phyloP scores from a whole-genome alignment of 2,888 invertebrate genomes.

The Nomada flava region DNA sequence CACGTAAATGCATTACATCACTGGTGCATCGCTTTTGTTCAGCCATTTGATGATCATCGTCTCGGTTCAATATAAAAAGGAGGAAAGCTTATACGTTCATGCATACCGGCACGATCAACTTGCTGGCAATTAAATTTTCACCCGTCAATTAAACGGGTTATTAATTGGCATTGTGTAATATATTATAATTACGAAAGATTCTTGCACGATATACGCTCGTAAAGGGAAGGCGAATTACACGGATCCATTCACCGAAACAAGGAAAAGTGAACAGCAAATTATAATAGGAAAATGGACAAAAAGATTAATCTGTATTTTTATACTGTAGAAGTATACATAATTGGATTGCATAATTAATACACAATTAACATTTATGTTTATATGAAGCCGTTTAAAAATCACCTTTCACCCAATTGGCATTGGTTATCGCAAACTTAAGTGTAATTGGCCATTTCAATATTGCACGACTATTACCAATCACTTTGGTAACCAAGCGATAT shows the following conservation, averaged over 20 bases:
- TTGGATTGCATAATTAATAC: too few relatives aligned
- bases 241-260: background rate
- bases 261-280: background rate
- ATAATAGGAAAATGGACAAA: background rate
- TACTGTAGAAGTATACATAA: too few relatives aligned
- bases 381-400: background rate
- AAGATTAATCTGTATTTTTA: background rate
- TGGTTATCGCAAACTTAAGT: background rate
- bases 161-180: conserved; percentile 9
- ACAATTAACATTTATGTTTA: too few relatives aligned
- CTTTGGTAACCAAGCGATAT: background rate
- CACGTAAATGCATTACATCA: conserved; percentile 54
- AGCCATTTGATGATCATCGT: conserved; percentile 12
- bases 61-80: conserved; percentile 7
- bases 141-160: conserved; percentile 21
- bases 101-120: conserved; percentile 2
- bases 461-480: background rate
- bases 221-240: background rate
- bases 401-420: background rate
- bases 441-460: background rate
- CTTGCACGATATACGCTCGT: background rate
- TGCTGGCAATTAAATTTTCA: conserved; percentile 29
- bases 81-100: conserved; percentile 4
- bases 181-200: conserved; percentile 1
- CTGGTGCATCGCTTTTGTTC: conserved; percentile 43